A percentile compares a stretch with the other conserved stretches of the same genome.
These are phyloP conservation scores for Drosophila melanosoma DNA, from an alignment of 2,888 invertebrate species.

Conservation along the genomic window DNA sequence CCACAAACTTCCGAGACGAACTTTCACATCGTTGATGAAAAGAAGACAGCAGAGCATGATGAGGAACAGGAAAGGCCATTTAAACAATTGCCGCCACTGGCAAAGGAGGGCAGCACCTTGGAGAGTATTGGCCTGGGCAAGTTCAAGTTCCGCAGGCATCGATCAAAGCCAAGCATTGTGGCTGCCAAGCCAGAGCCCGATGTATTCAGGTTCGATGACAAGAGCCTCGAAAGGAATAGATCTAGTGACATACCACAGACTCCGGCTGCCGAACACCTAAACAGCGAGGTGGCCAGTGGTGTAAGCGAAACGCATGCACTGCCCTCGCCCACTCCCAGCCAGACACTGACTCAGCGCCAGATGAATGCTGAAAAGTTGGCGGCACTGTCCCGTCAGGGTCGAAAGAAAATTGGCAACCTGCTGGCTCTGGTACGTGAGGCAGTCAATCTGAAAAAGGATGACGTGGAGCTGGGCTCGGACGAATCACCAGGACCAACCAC, in stretches of 20 bases:
- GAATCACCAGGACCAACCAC: slow-evolving; percentile 71
- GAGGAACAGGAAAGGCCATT: slow-evolving; percentile 36
- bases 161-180: slow-evolving; percentile 53
- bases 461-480: slow-evolving; percentile 70
- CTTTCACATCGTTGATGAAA: slow-evolving; percentile 86
- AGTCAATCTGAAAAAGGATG: slow-evolving; percentile 79
- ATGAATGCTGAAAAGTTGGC: slow-evolving; percentile 73
- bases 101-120: slow-evolving; percentile 48
- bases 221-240: slow-evolving; percentile 60
- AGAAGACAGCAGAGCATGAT: slow-evolving; percentile 80
- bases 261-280: slow-evolving; percentile 48
- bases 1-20: slow-evolving; percentile 57
- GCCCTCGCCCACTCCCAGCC: slow-evolving; percentile 71
- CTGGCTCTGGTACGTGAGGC: slow-evolving; percentile 84
- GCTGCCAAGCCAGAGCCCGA: slow-evolving; percentile 73
- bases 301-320: slow-evolving; percentile 28
- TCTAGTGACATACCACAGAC: slow-evolving; percentile 50
- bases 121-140: slow-evolving; percentile 69
- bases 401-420: slow-evolving; percentile 83
- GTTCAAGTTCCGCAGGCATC: slow-evolving; percentile 77
- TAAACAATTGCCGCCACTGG: slow-evolving; percentile 35
- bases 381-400: slow-evolving; percentile 81
- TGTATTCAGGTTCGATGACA: slow-evolving; percentile 82
- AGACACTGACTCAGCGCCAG: slow-evolving; percentile 51
- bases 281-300: slow-evolving; percentile 37